These are phyloP conservation scores for Girardinichthys multiradiatus DNA, from an alignment of 2,113 vertebrate genomes.

Conservation along the genomic window DNA sequence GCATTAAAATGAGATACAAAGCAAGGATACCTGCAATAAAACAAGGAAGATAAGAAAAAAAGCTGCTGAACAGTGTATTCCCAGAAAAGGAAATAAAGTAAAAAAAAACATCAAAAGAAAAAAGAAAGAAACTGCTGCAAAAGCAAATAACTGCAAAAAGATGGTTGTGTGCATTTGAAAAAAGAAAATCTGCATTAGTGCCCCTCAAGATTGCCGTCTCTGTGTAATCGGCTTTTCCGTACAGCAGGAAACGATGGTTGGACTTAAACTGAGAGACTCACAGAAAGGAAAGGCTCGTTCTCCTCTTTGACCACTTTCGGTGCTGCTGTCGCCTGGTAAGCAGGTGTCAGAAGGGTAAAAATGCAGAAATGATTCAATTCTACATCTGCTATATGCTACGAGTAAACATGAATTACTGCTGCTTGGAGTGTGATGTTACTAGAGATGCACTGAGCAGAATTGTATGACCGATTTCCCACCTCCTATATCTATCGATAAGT, in stretches of 20 bases:
- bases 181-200: slow-evolving; percentile 21
- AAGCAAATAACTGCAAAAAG: background rate
- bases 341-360: slow-evolving; percentile 79
- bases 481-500: too few species aligned
- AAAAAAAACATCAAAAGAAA: background rate
- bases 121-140: background rate
- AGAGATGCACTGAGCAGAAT: background rate
- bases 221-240: background rate
- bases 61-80: slow-evolving; percentile 4
- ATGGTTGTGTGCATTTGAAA: background rate
- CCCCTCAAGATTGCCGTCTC: slow-evolving; percentile 5
- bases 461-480: background rate
- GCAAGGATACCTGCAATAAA: slow-evolving; percentile 75
- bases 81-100: background rate
- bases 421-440: background rate
- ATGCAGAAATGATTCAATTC: slow-evolving; percentile 54
- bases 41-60: slow-evolving; percentile 19
- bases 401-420: slow-evolving; percentile 17
- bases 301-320: slow-evolving; percentile 84
- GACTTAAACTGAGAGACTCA: slow-evolving; percentile 66
- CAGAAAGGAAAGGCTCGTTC: slow-evolving; percentile 78
- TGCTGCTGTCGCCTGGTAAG: slow-evolving; percentile 84
- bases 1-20: slow-evolving; percentile 58
- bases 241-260: slow-evolving; percentile 38
- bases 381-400: slow-evolving; percentile 40